Evolutionary conservation across 2,797 vertebrate species (phyloP).

Genomic region (Amblyraja radiata): DNA sequence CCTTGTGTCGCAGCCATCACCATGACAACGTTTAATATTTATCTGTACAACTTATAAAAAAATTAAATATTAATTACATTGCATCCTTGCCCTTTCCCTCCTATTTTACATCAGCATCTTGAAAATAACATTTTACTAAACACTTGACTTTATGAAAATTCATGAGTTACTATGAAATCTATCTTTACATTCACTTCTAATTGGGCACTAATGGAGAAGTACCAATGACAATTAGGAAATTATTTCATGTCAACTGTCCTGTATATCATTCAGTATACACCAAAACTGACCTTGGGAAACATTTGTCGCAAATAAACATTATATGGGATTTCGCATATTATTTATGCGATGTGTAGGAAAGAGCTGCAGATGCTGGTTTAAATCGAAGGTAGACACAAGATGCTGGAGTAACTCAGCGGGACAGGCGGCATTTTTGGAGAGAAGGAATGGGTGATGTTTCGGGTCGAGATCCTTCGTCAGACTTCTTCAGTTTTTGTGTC

Average conservation of each 20-base stretch:
- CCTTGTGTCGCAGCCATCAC: conserved; percentile 90
- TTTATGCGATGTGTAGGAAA: too few relatives aligned
- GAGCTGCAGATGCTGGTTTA: too few relatives aligned
- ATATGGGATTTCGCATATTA: too few relatives aligned
- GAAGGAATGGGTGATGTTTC: too few relatives aligned
- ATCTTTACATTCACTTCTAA: not conserved
- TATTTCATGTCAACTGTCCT: not conserved
- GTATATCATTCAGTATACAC: not conserved
- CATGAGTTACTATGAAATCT: not conserved
- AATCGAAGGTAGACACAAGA: too few relatives aligned
- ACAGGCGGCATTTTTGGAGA: too few relatives aligned
- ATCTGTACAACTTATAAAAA: conserved; percentile 81
- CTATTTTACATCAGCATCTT: not conserved
- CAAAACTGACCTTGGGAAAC: not conserved
- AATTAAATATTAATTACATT: conserved; percentile 39
- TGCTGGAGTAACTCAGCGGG: too few relatives aligned
- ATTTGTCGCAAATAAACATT: too few relatives aligned
- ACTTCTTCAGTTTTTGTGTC: too few relatives aligned
- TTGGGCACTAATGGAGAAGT: not conserved
- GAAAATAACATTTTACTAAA: too few relatives aligned
- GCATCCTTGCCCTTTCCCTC: not conserved
- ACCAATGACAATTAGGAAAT: not conserved
- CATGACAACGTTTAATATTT: conserved; percentile 94
- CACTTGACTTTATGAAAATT: not conserved
- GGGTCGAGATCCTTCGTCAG: too few relatives aligned